Evolutionary conservation across 2,113 vertebrate genomes (phyloP).

Genomic region (Lethenteron camtschaticum): DNA sequence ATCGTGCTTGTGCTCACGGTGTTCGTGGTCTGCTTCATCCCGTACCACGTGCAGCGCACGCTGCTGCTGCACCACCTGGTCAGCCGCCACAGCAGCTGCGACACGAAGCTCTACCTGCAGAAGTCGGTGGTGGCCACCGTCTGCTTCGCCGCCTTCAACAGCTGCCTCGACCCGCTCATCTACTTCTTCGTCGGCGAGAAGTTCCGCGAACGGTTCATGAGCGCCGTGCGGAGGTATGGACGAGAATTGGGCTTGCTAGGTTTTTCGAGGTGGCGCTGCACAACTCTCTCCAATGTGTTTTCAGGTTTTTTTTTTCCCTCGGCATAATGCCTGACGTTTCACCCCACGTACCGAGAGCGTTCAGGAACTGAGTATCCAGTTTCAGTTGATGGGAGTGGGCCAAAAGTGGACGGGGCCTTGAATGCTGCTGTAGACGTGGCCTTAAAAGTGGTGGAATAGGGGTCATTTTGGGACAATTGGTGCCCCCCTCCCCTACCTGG

Average conservation of each 20-base stretch:
- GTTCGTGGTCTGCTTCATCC: slow-evolving; percentile 30
- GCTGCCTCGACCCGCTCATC: slow-evolving; percentile 26
- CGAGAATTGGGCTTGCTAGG: background rate
- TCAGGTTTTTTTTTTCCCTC: too few species aligned
- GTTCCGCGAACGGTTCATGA: slow-evolving; percentile 14
- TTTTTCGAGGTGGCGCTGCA: too few species aligned
- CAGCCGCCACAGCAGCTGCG: slow-evolving; percentile 7
- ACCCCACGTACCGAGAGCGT: too few species aligned
- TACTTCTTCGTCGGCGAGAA: slow-evolving; percentile 25
- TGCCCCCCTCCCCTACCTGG: too few species aligned
- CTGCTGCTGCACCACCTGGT: slow-evolving; percentile 20
- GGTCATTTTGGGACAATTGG: too few species aligned
- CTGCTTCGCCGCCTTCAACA: slow-evolving; percentile 24
- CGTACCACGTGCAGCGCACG: slow-evolving; percentile 22
- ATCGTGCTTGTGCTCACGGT: slow-evolving; percentile 19
- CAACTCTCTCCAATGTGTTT: too few species aligned
- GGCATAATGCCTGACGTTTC: too few species aligned
- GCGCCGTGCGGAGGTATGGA: slow-evolving; percentile 1
- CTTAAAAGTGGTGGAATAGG: too few species aligned
- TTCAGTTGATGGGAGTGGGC: too few species aligned
- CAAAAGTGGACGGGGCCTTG: too few species aligned
- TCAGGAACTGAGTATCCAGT: too few species aligned
- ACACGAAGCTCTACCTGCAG: background rate
- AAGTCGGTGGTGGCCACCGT: slow-evolving; percentile 19
- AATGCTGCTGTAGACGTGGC: too few species aligned